phyloP scores from a whole-genome alignment of 2,888 invertebrate species.

The Plemyria rubiginata region DNA sequence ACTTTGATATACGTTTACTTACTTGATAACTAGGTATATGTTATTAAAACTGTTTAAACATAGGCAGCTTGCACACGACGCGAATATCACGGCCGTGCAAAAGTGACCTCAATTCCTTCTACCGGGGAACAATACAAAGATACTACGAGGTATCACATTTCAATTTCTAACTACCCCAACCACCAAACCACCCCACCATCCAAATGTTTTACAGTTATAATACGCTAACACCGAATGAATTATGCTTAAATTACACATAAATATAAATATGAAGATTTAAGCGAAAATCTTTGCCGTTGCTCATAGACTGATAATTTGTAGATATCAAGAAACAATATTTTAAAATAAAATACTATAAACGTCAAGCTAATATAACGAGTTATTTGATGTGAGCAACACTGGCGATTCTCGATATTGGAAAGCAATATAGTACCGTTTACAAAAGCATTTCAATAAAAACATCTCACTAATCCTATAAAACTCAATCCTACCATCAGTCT shows the following conservation, averaged over 20 bases:
- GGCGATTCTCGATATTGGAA: constrained; percentile 36
- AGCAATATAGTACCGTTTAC: constrained; percentile 72
- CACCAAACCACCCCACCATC: constrained; percentile 36
- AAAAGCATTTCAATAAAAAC: constrained; percentile 50
- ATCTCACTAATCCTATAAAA: constrained; percentile 52
- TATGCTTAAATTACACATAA: constrained; percentile 53
- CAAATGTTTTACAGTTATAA: constrained; percentile 49
- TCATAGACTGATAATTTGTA: constrained; percentile 5
- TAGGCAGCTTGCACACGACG: constrained; percentile 27
- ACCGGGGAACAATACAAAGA: constrained; percentile 56
- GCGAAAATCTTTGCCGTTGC: constrained; percentile 9
- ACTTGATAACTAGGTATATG: constrained; percentile 51
- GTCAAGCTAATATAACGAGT: neutral
- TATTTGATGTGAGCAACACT: constrained; percentile 22
- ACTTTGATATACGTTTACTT: constrained; percentile 58
- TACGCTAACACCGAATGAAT: constrained; percentile 59
- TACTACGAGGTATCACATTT: constrained; percentile 69
- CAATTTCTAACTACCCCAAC: constrained; percentile 56
- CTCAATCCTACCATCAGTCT: constrained; percentile 77
- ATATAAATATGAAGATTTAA: constrained; percentile 39
- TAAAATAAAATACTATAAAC: neutral
- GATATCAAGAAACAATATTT: constrained; percentile 1
- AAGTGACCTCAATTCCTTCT: constrained; percentile 49
- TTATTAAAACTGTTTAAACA: constrained; percentile 41
- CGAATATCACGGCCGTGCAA: constrained; percentile 29